Evolutionary conservation across 2,888 invertebrate genomes (phyloP).

Genomic region (Leptinotarsa tumamoca): DNA sequence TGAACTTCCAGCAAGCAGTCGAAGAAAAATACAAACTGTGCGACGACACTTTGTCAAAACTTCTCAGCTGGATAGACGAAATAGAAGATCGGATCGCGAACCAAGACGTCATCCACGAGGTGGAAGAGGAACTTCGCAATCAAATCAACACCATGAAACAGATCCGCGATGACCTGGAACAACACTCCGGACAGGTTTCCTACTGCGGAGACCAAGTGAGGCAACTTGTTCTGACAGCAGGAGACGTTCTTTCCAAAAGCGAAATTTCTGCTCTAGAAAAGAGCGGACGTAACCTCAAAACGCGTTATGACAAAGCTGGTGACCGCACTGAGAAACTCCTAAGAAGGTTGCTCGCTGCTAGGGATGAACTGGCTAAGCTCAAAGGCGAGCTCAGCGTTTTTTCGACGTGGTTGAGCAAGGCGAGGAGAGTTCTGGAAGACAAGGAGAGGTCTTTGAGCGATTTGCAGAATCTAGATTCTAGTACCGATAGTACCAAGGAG

Average conservation of each 20-base stretch:
- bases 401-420: slow-evolving; percentile 86
- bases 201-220: slow-evolving; percentile 91
- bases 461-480: slow-evolving; percentile 77
- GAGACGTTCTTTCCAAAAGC: slow-evolving; percentile 89
- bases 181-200: slow-evolving; percentile 85
- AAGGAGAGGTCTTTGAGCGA: slow-evolving; percentile 86
- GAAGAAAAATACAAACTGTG: slow-evolving; percentile 94
- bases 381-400: slow-evolving; percentile 85
- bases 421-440: slow-evolving; percentile 83
- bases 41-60: slow-evolving; percentile 86
- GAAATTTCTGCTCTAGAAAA: slow-evolving; percentile 90
- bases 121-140: slow-evolving; percentile 86
- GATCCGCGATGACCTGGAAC: slow-evolving; percentile 90
- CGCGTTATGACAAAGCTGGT: slow-evolving; percentile 83
- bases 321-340: slow-evolving; percentile 85
- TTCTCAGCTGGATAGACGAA: slow-evolving; percentile 88
- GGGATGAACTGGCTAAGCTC: slow-evolving; percentile 90
- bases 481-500: slow-evolving; percentile 85
- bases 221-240: slow-evolving; percentile 87
- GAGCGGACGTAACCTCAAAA: slow-evolving; percentile 85
- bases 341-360: slow-evolving; percentile 80
- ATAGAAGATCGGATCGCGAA: slow-evolving; percentile 87
- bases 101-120: slow-evolving; percentile 88
- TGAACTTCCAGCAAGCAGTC: slow-evolving; percentile 86
- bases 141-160: slow-evolving; percentile 92